phyloP scores from a whole-genome alignment of 1,140 invertebrate genomes.

The Drosophila willistoni region DNA sequence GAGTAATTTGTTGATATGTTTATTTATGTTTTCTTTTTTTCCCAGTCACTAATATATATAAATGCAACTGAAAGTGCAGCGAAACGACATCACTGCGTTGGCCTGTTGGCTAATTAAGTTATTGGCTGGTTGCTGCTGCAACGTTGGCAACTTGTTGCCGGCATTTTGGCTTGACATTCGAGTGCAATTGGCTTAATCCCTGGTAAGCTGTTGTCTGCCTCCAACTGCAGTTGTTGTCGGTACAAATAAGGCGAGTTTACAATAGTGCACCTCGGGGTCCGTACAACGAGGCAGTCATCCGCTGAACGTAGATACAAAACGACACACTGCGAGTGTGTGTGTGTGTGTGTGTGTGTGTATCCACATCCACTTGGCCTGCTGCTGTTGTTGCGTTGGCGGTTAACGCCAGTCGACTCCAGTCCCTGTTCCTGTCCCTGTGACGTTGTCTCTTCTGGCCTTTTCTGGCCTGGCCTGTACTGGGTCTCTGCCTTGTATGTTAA shows the following conservation, averaged over 20 bases:
- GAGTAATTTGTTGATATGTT: constrained; percentile 9
- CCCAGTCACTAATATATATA: not conserved
- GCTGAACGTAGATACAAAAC: constrained; percentile 2
- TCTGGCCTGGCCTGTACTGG: constrained; percentile 18
- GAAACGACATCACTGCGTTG: not conserved
- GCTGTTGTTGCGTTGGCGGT: constrained; percentile 52
- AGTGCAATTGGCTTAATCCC: constrained; percentile 79
- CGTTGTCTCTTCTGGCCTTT: constrained; percentile 4
- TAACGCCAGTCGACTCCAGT: constrained; percentile 28
- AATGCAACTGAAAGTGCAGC: not conserved
- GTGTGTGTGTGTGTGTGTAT: constrained; percentile 25
- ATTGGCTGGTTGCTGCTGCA: constrained; percentile 55
- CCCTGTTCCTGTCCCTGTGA: constrained; percentile 1
- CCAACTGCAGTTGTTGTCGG: constrained; percentile 54
- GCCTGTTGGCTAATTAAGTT: constrained; percentile 69
- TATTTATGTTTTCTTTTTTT: not conserved
- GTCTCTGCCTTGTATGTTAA: constrained; percentile 68
- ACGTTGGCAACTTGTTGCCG: constrained; percentile 76
- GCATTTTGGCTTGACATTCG: constrained; percentile 74
- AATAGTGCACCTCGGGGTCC: constrained; percentile 57
- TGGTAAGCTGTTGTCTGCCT: constrained; percentile 55
- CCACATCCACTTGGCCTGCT: constrained; percentile 26
- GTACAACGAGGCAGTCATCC: constrained; percentile 16
- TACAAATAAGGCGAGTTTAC: constrained; percentile 77
- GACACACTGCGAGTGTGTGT: not conserved